Percentiles rank a stretch among this genome's conserved stretches.
Evolutionary conservation across 2,888 invertebrate species (phyloP).

Genomic region (Stegophylla sp.): DNA sequence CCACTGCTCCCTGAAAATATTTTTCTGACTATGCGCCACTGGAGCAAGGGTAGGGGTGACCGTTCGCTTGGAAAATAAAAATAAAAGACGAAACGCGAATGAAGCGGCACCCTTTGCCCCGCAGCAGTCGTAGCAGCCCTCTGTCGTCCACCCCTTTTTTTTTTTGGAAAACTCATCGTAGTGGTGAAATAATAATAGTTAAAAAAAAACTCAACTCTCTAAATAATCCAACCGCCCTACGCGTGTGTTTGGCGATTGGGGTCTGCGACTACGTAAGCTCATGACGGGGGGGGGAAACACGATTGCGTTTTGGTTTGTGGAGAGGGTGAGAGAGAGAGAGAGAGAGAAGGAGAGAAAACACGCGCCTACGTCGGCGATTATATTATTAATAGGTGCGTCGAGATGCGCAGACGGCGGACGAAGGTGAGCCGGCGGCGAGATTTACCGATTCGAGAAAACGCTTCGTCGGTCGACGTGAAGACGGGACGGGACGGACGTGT

Average conservation of each 20-base stretch:
- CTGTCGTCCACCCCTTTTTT: too few relatives aligned
- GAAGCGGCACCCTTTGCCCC: too few relatives aligned
- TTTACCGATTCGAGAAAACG: conserved; percentile 36
- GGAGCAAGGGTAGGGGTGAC: too few relatives aligned
- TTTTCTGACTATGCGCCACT: too few relatives aligned
- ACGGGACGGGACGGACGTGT: conserved; percentile 7
- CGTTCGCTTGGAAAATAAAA: too few relatives aligned
- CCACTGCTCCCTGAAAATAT: too few relatives aligned
- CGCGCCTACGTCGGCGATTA: background rate
- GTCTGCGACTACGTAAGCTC: background rate
- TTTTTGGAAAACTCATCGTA: too few relatives aligned
- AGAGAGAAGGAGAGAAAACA: background rate
- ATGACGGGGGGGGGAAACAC: background rate
- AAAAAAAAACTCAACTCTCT: conserved; percentile 1
- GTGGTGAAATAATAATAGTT: background rate
- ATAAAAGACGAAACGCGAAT: too few relatives aligned
- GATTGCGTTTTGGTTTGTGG: background rate
- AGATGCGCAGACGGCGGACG: background rate
- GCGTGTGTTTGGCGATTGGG: background rate
- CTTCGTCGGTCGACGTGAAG: too few relatives aligned
- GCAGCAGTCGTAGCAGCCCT: too few relatives aligned
- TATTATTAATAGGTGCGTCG: background rate
- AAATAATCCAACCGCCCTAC: background rate
- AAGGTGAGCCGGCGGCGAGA: background rate
- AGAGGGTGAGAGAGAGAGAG: background rate